Conservation (phyloP, 1,140 invertebrate genomes). For the Cylas formicarius region DNA sequence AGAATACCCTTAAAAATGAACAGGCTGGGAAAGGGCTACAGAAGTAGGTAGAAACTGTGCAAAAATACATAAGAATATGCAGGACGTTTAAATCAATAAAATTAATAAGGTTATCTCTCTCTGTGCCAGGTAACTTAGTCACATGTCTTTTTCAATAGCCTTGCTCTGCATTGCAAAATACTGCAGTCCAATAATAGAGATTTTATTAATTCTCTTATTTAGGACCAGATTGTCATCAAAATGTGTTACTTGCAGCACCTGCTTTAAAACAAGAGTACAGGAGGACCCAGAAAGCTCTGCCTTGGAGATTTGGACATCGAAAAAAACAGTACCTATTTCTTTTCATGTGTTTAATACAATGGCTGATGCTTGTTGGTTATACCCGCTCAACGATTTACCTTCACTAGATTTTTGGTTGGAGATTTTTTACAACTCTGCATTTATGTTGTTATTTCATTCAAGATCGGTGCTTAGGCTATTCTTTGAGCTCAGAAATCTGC, state of each 20-base stretch:
- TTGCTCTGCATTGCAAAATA: conserved; percentile 35
- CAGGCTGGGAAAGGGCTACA: conserved; percentile 11
- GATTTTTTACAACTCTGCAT: conserved; percentile 31
- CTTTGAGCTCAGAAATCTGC: no score
- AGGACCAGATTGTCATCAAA: conserved; percentile 32
- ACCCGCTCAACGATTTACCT: conserved; percentile 38
- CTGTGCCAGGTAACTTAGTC: conserved; percentile 32
- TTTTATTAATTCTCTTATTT: conserved; percentile 33
- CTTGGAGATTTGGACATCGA: conserved; percentile 28
- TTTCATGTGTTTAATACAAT: conserved; percentile 39
- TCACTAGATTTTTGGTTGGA: conserved; percentile 38
- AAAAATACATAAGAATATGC: conserved; percentile 31
- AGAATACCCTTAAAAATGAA: no score
- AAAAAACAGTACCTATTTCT: conserved; percentile 36
- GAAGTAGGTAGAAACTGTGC: conserved; percentile 18
- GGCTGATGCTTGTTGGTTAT: conserved; percentile 39
- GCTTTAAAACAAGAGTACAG: conserved; percentile 25
- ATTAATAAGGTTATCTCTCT: conserved; percentile 34
- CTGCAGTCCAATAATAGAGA: conserved; percentile 32
- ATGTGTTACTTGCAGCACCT: conserved; percentile 34
- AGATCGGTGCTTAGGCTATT: neutral
- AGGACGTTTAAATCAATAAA: conserved; percentile 37
- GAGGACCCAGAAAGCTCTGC: conserved; percentile 25
- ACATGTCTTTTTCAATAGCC: conserved; percentile 30
- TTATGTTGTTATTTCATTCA: conserved; percentile 14